Percentiles rank a stretch among this genome's conserved stretches.
These are phyloP conservation scores for Catharus fuscescens DNA, from an alignment of 2,113 vertebrate species.

Conservation along the genomic window DNA sequence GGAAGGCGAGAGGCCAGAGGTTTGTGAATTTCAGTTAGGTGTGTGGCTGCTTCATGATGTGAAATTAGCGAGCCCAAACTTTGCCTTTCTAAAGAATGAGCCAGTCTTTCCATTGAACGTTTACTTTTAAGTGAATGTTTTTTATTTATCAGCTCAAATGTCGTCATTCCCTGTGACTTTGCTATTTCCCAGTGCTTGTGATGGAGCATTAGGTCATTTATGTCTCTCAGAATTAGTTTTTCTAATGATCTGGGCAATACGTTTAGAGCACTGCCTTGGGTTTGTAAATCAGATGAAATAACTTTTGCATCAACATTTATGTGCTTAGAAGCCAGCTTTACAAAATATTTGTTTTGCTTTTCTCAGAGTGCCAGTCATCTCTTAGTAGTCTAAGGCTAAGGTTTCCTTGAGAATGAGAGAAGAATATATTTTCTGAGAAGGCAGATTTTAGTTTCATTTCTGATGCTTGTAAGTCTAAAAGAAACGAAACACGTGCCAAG, in stretches of 20 bases:
- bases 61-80: background rate
- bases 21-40: background rate
- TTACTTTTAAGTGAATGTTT: background rate
- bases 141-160: background rate
- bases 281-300: background rate
- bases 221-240: background rate
- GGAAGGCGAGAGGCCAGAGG: background rate
- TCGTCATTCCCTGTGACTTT: background rate
- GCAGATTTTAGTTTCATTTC: slow-evolving; percentile 8
- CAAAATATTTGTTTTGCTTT: background rate
- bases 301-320: background rate
- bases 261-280: background rate
- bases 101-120: background rate
- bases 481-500: slow-evolving; percentile 32
- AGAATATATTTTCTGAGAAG: background rate
- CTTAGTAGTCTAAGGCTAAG: background rate
- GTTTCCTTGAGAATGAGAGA: background rate
- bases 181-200: background rate
- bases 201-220: background rate
- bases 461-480: background rate
- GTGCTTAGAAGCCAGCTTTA: background rate
- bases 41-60: background rate
- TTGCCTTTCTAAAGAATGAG: background rate
- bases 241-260: background rate
- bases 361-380: background rate